These are phyloP conservation scores for Rhyzopertha dominica DNA, from an alignment of 1,140 invertebrate species.

Conservation along the genomic window DNA sequence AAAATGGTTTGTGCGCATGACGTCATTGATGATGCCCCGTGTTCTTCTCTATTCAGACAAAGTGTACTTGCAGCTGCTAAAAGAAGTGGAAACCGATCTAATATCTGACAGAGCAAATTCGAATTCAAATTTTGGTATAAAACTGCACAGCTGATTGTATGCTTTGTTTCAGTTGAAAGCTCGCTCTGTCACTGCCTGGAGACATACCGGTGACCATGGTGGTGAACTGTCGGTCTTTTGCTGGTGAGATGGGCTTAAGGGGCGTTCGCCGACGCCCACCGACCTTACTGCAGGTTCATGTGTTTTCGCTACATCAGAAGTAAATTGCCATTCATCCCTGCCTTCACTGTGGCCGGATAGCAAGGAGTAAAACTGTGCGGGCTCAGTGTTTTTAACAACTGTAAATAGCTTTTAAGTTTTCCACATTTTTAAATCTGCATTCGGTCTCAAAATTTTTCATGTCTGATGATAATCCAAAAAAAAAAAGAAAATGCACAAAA, in stretches of 20 bases:
- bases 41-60: no score
- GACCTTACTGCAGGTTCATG: constrained; percentile 9
- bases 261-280: constrained; percentile 36
- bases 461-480: constrained; percentile 3
- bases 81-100: no score
- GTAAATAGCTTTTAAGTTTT: neutral
- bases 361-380: constrained; percentile 17
- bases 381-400: constrained; percentile 7
- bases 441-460: constrained; percentile 8
- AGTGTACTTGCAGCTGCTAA: no score
- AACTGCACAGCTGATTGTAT: no score
- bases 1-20: no score
- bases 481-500: constrained; percentile 15
- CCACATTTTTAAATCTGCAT: neutral
- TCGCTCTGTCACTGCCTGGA: constrained; percentile 61
- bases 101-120: no score
- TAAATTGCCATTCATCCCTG: constrained; percentile 24
- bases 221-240: constrained; percentile 68
- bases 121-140: no score
- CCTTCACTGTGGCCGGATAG: constrained; percentile 27
- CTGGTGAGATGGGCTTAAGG: constrained; percentile 56
- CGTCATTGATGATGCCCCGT: no score
- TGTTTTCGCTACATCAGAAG: constrained; percentile 1
- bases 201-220: constrained; percentile 60
- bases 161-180: constrained; percentile 62